Conservation (phyloP, 92 coral and sea anemone genomes). For the Porites divaricata region DNA sequence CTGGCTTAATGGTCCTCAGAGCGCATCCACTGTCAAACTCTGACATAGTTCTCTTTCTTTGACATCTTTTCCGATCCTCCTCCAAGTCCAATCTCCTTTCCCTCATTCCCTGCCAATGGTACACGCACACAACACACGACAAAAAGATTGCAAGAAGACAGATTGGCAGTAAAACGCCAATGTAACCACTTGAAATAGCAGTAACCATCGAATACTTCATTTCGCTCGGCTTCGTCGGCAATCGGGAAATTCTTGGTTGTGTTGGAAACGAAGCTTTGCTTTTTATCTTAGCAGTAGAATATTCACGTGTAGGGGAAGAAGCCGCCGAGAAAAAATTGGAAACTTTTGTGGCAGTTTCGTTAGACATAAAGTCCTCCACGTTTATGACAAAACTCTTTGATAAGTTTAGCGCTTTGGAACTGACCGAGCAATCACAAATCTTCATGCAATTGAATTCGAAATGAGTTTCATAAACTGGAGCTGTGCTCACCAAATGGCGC, state of each 20-base stretch:
- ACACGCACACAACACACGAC: constrained; percentile 50
- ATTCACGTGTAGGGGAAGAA: background rate
- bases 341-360: background rate
- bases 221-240: background rate
- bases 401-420: background rate
- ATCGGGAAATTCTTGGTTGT: background rate
- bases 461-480: no score
- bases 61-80: constrained; percentile 21
- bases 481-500: no score
- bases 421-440: background rate
- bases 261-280: no score
- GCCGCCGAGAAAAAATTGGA: background rate
- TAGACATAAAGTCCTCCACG: background rate
- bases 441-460: no score
- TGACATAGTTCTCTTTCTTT: background rate
- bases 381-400: background rate
- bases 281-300: background rate
- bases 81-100: constrained; percentile 46
- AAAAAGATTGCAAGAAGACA: constrained; percentile 49
- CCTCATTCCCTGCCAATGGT: constrained; percentile 44
- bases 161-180: constrained; percentile 48
- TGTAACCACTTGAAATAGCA: background rate
- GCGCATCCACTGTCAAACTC: constrained; percentile 12
- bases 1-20: constrained; percentile 13
- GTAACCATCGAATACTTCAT: background rate